A percentile compares a stretch with the other conserved stretches of the same genome.
phyloP scores from a whole-genome alignment of 1,140 invertebrate species.

The Drosophila melanica region DNA sequence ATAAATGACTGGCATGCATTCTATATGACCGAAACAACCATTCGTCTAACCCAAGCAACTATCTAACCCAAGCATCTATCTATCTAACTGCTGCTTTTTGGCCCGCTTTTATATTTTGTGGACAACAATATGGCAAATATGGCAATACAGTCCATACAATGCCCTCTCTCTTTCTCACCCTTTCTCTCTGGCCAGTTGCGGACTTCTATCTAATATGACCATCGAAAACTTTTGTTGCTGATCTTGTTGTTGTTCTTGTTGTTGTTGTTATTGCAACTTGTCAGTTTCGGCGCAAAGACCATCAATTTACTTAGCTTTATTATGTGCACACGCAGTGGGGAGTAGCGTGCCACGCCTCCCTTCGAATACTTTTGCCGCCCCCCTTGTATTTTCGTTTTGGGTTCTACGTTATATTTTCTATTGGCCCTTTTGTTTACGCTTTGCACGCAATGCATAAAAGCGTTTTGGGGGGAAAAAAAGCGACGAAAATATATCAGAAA shows the following conservation, averaged over 20 bases:
- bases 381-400: slow-evolving; percentile 15
- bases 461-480: background rate
- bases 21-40: slow-evolving; percentile 46
- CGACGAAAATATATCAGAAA: slow-evolving; percentile 16
- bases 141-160: slow-evolving; percentile 17
- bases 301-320: slow-evolving; percentile 82
- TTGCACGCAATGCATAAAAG: slow-evolving; percentile 72
- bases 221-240: slow-evolving; percentile 61
- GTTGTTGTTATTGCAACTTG: slow-evolving; percentile 66
- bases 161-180: background rate
- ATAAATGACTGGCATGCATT: slow-evolving; percentile 60
- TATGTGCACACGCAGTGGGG: slow-evolving; percentile 76
- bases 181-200: slow-evolving; percentile 13
- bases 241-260: slow-evolving; percentile 36
- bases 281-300: slow-evolving; percentile 80
- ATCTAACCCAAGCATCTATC: slow-evolving; percentile 32
- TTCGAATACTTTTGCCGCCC: slow-evolving; percentile 27
- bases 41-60: slow-evolving; percentile 35
- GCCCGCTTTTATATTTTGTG: background rate
- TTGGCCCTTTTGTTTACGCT: slow-evolving; percentile 67
- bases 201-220: slow-evolving; percentile 58
- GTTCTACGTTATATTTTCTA: slow-evolving; percentile 33
- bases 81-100: slow-evolving; percentile 5
- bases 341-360: slow-evolving; percentile 2
- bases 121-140: slow-evolving; percentile 49